Percentiles rank a stretch among this genome's conserved stretches.
Evolutionary conservation across 1,140 invertebrate genomes (phyloP).

Genomic region (Trichogramma pretiosum): DNA sequence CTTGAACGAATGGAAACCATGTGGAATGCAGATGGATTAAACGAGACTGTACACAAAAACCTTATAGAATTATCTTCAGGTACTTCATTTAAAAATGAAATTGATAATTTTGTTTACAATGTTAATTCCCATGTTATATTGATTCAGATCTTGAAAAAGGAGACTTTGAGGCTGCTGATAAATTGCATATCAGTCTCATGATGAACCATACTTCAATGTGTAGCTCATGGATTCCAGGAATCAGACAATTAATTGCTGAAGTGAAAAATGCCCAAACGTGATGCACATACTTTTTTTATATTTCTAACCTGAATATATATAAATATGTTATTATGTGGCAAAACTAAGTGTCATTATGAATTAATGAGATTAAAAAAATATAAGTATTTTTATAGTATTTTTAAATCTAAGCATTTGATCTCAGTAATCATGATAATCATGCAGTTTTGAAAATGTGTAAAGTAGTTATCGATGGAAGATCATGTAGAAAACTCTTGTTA

Average conservation of each 20-base stretch:
- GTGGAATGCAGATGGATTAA: constrained; percentile 42
- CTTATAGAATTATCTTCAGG: constrained; percentile 38
- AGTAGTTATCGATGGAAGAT: too few relatives aligned
- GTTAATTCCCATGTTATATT: too few relatives aligned
- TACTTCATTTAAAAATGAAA: constrained; percentile 22
- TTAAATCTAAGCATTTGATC: too few relatives aligned
- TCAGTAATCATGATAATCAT: too few relatives aligned
- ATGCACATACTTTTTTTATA: too few relatives aligned
- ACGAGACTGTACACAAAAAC: constrained; percentile 28
- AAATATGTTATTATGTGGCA: background rate
- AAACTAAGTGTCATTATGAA: too few relatives aligned
- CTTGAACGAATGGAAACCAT: constrained; percentile 36
- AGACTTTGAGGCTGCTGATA: constrained; percentile 34
- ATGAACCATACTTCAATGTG: constrained; percentile 39
- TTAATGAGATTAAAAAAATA: too few relatives aligned
- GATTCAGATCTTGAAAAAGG: background rate
- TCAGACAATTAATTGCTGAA: constrained; percentile 39
- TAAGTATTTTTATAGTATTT: too few relatives aligned
- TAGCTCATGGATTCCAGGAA: constrained; percentile 43
- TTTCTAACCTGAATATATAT: background rate
- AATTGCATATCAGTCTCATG: constrained; percentile 41
- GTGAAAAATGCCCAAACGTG: constrained; percentile 24
- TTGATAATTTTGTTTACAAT: too few relatives aligned
- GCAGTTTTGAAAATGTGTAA: too few relatives aligned
- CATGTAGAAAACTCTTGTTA: too few relatives aligned